Percentiles rank a stretch among this genome's conserved stretches.
Evolutionary conservation across 1,140 invertebrate species (phyloP).

Genomic region (Drosophila kanapiae): DNA sequence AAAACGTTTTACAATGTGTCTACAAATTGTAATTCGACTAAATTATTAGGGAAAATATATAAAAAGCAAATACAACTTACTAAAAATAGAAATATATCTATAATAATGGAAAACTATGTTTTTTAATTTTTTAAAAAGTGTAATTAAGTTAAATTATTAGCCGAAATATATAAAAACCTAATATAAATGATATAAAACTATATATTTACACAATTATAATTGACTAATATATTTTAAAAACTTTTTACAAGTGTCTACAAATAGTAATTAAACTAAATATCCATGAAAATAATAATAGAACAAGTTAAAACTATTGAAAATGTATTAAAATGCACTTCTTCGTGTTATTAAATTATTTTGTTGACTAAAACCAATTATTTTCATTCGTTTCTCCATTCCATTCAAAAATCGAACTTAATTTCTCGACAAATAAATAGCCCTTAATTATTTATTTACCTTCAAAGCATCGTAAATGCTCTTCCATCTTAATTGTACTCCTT

Average conservation of each 20-base stretch:
- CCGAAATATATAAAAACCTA: too few relatives aligned
- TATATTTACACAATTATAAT: too few relatives aligned
- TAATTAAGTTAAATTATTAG: too few relatives aligned
- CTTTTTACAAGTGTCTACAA: too few relatives aligned
- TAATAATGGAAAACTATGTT: too few relatives aligned
- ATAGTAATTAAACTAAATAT: background rate
- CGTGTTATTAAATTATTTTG: too few relatives aligned
- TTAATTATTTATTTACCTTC: conserved; percentile 5
- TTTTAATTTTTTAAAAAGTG: too few relatives aligned
- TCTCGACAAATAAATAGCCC: background rate
- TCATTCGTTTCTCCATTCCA: background rate
- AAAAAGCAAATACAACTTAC: background rate
- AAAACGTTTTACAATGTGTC: too few relatives aligned
- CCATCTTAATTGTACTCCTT: background rate
- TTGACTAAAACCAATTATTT: background rate
- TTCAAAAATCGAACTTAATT: background rate
- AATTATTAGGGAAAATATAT: too few relatives aligned
- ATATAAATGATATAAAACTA: too few relatives aligned
- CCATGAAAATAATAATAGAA: background rate
- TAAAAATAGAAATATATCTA: background rate
- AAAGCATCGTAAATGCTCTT: background rate
- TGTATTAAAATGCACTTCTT: background rate
- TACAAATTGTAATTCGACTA: too few relatives aligned
- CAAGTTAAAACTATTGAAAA: background rate
- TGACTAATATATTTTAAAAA: too few relatives aligned